A percentile compares a stretch with the other conserved stretches of the same genome.
Conservation (phyloP, 2,888 invertebrate genomes). For the Temnothorax rugatulus region DNA sequence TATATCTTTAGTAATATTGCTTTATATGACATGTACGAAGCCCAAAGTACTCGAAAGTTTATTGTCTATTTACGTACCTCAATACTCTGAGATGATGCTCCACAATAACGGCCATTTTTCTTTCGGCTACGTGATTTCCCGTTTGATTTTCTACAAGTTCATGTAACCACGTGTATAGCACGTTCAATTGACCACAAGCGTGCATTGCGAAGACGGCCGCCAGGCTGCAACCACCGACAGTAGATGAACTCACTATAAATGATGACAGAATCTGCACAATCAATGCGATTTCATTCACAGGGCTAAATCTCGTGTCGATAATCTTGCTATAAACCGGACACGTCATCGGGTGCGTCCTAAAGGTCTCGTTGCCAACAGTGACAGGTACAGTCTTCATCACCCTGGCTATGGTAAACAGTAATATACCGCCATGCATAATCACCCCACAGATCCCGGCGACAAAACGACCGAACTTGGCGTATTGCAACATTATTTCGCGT, state of each 20-base stretch:
- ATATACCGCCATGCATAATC: conserved; percentile 62
- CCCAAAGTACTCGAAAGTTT: background rate
- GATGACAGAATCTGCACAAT: conserved; percentile 61
- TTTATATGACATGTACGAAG: background rate
- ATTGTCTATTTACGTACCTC: conserved; percentile 16
- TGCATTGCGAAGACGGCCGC: conserved; percentile 72
- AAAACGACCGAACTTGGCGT: conserved; percentile 70
- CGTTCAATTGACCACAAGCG: conserved; percentile 71
- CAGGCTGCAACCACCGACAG: conserved; percentile 64
- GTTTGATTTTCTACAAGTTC: conserved; percentile 50
- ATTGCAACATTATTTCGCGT: conserved; percentile 69
- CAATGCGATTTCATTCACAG: conserved; percentile 69
- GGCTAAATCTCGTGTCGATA: conserved; percentile 62
- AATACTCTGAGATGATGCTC: conserved; percentile 57
- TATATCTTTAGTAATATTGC: background rate
- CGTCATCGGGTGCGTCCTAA: conserved; percentile 49
- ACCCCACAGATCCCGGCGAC: conserved; percentile 58
- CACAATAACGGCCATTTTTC: conserved; percentile 55
- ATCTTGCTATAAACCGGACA: conserved; percentile 65
- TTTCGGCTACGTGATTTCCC: background rate
- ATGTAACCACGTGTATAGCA: conserved; percentile 63
- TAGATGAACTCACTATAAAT: conserved; percentile 64
- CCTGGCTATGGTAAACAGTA: conserved; percentile 48
- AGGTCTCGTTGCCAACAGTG: conserved; percentile 64
- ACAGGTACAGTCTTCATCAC: background rate